Conservation (phyloP, 2,113 vertebrate genomes). For the Tinamus guttatus region DNA sequence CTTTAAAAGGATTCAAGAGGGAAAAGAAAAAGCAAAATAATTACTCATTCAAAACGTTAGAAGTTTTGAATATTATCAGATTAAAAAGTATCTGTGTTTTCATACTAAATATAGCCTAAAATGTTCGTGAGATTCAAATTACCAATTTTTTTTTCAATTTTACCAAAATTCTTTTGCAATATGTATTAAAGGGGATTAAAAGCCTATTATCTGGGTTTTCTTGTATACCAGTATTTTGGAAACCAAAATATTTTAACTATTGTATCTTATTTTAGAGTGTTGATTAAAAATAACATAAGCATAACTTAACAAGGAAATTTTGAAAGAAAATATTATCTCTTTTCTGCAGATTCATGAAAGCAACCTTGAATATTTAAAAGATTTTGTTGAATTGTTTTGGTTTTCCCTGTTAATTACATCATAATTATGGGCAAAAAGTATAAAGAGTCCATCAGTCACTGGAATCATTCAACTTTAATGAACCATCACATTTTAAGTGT, state of each 20-base stretch:
- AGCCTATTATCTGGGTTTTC: not conserved
- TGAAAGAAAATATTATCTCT: not conserved
- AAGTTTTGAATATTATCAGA: not conserved
- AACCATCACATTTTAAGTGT: slow-evolving; percentile 19
- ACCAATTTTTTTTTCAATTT: not conserved
- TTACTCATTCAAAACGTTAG: not conserved
- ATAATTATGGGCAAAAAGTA: not conserved
- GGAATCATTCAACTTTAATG: not conserved
- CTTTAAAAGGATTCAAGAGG: not conserved
- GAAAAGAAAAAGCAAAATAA: not conserved
- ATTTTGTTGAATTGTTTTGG: not conserved
- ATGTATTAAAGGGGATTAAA: not conserved
- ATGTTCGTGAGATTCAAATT: not conserved
- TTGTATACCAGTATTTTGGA: not conserved
- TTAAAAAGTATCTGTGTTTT: not conserved
- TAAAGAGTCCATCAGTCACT: not conserved
- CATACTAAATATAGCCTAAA: not conserved
- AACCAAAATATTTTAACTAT: not conserved
- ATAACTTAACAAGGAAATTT: not conserved
- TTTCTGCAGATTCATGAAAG: not conserved
- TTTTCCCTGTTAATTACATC: not conserved
- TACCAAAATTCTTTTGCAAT: not conserved
- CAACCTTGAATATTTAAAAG: not conserved
- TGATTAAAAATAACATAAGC: slow-evolving; percentile 10
- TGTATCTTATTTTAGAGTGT: not conserved